Evolutionary conservation across 2,113 vertebrate species (phyloP).

Genomic region (Chaenocephalus aceratus): DNA sequence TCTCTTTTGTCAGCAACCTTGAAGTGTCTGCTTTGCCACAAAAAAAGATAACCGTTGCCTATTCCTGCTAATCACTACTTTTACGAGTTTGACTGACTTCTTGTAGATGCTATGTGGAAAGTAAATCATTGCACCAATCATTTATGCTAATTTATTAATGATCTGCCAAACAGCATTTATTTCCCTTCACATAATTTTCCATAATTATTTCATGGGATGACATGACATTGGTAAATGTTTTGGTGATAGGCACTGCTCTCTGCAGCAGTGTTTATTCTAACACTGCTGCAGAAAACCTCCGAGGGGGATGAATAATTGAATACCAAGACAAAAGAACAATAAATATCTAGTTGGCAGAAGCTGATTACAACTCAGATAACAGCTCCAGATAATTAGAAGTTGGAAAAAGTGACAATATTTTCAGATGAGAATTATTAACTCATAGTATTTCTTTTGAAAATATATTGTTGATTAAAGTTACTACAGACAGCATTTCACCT

Average conservation of each 20-base stretch:
- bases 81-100: not conserved
- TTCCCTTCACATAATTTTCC: not conserved
- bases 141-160: not conserved
- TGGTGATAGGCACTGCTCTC: not conserved
- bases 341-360: not conserved
- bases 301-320: not conserved
- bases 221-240: not conserved
- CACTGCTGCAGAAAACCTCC: not conserved
- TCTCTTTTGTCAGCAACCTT: not conserved
- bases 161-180: not conserved
- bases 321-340: not conserved
- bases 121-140: not conserved
- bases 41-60: not conserved
- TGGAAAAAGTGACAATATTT: constrained; percentile 6
- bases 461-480: not conserved
- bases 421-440: constrained; percentile 1
- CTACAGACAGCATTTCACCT: too few species aligned
- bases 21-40: not conserved
- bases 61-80: not conserved
- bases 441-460: not conserved
- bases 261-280: not conserved
- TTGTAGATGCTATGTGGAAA: constrained; percentile 3
- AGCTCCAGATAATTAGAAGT: not conserved
- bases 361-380: constrained; percentile 4
- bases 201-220: not conserved